Conservation (phyloP, 2,113 vertebrate genomes). For the Columba janthina region DNA sequence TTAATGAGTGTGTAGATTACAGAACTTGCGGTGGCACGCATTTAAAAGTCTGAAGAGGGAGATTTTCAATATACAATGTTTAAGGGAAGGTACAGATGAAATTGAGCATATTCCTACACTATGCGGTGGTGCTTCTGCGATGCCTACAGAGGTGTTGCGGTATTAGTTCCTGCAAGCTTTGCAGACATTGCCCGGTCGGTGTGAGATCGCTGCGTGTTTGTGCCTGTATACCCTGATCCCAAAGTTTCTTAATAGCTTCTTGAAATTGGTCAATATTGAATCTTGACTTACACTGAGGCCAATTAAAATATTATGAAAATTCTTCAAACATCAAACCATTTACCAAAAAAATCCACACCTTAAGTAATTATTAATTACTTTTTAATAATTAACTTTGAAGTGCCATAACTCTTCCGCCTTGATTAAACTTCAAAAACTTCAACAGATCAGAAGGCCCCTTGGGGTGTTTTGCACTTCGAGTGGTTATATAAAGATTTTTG, state of each 20-base stretch:
- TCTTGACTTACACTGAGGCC: background rate
- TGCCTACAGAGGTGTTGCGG: background rate
- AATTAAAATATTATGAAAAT: background rate
- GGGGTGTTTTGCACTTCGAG: background rate
- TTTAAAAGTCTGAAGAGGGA: background rate
- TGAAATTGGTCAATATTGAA: background rate
- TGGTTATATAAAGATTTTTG: background rate
- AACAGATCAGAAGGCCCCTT: background rate
- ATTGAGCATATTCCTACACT: background rate
- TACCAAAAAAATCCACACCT: background rate
- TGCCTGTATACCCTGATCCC: background rate
- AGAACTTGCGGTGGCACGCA: background rate
- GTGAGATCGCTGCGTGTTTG: background rate
- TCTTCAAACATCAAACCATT: background rate
- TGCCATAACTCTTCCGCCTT: background rate
- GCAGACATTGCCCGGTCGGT: background rate
- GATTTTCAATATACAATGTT: background rate
- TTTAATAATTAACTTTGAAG: background rate
- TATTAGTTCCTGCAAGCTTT: background rate
- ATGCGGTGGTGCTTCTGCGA: background rate
- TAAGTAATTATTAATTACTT: background rate
- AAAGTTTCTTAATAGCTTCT: background rate
- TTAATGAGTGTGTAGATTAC: background rate
- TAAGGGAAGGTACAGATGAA: background rate
- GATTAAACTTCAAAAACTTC: background rate